These are phyloP conservation scores for Corydoras sp. DNA, from an alignment of 2,113 vertebrate genomes.

Conservation along the genomic window DNA sequence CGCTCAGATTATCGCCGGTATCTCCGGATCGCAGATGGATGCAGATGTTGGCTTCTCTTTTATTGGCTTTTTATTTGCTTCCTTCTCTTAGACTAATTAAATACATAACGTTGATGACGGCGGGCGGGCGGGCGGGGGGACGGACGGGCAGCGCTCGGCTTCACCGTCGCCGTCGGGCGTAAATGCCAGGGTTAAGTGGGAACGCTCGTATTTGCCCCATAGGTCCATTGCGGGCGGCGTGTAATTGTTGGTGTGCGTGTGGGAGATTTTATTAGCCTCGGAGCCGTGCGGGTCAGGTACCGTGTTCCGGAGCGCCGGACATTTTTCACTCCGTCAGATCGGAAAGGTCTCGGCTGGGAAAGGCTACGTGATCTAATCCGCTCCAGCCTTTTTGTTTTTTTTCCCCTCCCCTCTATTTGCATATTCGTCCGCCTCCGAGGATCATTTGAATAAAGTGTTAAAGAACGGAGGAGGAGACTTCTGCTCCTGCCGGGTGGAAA, in stretches of 20 bases:
- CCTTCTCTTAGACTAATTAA: no score
- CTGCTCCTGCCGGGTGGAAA: not conserved
- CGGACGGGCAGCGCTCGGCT: not conserved
- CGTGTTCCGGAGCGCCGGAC: not conserved
- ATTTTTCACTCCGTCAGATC: slow-evolving; percentile 28
- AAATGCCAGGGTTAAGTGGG: not conserved
- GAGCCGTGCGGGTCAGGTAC: slow-evolving; percentile 8
- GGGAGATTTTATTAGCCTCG: slow-evolving; percentile 13
- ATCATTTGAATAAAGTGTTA: slow-evolving; percentile 44
- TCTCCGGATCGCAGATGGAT: no score
- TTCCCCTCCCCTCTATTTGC: slow-evolving; percentile 23
- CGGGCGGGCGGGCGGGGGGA: not conserved
- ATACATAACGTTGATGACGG: slow-evolving; percentile 11
- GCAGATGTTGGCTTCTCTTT: not conserved
- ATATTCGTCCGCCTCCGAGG: slow-evolving; percentile 35
- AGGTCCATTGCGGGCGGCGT: not conserved
- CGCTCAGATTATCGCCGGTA: no score
- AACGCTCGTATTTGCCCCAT: not conserved
- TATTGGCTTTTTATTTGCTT: not conserved
- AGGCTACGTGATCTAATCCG: slow-evolving; percentile 42
- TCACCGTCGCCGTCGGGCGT: not conserved
- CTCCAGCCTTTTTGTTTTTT: not conserved
- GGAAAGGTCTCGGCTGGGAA: slow-evolving; percentile 32
- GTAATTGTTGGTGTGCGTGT: slow-evolving; percentile 7
- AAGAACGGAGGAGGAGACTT: slow-evolving; percentile 23